phyloP scores from a whole-genome alignment of 2,797 vertebrate genomes.

The Parotocinclus haroldoi region DNA sequence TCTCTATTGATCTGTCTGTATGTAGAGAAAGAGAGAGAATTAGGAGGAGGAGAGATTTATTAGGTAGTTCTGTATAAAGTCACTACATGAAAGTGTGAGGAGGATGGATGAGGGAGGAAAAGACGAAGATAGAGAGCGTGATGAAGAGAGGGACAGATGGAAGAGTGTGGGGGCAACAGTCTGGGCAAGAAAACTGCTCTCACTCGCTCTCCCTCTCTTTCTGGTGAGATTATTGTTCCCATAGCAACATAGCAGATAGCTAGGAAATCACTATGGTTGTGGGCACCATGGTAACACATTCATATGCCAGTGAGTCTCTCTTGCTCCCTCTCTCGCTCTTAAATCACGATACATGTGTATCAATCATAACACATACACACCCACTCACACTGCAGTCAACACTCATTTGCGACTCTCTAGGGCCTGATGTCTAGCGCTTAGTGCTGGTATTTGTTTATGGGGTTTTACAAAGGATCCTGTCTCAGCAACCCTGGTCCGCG shows the following conservation, averaged over 20 bases:
- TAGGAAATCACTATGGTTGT: constrained; percentile 76
- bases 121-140: constrained; percentile 1
- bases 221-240: constrained; percentile 76
- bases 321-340: constrained; percentile 32
- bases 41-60: constrained; percentile 32
- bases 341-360: constrained; percentile 29
- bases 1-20: constrained; percentile 40
- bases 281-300: constrained; percentile 72
- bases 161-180: constrained; percentile 60
- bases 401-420: background rate
- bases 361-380: constrained; percentile 22
- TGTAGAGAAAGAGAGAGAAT: constrained; percentile 39
- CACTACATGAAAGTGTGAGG: constrained; percentile 33
- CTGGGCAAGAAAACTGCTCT: constrained; percentile 32
- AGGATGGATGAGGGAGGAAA: constrained; percentile 37
- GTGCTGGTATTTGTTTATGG: background rate
- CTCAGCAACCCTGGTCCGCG: background rate
- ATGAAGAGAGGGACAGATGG: constrained; percentile 49
- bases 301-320: constrained; percentile 53
- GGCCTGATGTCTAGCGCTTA: background rate
- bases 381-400: constrained; percentile 15
- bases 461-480: background rate
- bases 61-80: constrained; percentile 32
- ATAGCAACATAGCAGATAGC: constrained; percentile 78
- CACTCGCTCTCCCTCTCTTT: constrained; percentile 30